These are phyloP conservation scores for Cacatua alba DNA, from an alignment of 2,113 vertebrate species.

Conservation along the genomic window DNA sequence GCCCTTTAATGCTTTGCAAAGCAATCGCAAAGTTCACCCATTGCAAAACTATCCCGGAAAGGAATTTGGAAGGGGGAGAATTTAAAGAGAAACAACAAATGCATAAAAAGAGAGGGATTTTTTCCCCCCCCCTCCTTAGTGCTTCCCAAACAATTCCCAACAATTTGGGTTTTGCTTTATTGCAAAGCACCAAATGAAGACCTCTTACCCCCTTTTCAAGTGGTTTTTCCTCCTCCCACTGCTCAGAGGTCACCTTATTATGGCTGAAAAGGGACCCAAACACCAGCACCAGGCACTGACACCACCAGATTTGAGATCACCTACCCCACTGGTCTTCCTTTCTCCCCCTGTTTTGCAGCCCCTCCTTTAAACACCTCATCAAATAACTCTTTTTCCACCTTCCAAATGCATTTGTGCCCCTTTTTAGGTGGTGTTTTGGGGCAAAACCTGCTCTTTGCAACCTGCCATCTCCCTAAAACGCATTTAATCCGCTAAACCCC, in stretches of 20 bases:
- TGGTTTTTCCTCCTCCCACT: rapidly evolving
- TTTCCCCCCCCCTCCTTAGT: rapidly evolving
- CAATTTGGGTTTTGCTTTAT: rapidly evolving
- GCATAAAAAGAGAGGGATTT: rapidly evolving
- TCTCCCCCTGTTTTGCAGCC: not conserved
- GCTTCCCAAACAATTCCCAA: not conserved
- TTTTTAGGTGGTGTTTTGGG: not conserved
- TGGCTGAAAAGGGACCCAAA: not conserved
- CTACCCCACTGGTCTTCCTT: not conserved
- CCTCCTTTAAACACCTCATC: not conserved
- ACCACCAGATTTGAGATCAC: rapidly evolving
- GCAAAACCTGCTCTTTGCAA: not conserved
- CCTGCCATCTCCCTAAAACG: rapidly evolving
- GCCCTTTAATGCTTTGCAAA: not conserved
- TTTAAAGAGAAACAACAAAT: not conserved
- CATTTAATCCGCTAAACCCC: not conserved
- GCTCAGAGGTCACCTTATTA: not conserved
- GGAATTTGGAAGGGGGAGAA: not conserved
- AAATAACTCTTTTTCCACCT: not conserved
- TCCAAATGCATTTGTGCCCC: rapidly evolving
- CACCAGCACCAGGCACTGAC: not conserved
- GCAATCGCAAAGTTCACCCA: not conserved
- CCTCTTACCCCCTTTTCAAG: not conserved
- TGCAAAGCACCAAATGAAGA: not conserved
- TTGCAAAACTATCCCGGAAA: rapidly evolving